A percentile compares a stretch with the other conserved stretches of the same genome.
Conservation (phyloP, 2,888 invertebrate genomes). For the Agrotis exclamationis region DNA sequence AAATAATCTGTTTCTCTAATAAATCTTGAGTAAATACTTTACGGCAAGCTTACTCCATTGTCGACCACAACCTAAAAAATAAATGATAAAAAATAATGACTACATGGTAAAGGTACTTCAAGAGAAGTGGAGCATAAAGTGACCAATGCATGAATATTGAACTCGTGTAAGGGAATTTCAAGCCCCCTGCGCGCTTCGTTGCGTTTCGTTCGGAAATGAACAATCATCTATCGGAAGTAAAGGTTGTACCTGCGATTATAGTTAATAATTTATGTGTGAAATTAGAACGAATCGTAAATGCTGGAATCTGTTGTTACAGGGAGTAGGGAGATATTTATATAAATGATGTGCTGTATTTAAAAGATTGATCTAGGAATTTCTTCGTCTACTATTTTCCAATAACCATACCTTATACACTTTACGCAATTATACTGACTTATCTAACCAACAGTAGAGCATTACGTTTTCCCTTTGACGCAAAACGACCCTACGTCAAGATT, state of each 20-base stretch:
- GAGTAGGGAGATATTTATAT: not conserved
- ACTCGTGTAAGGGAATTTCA: slow-evolving; percentile 74
- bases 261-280: slow-evolving; percentile 80
- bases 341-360: no score
- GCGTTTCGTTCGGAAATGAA: slow-evolving; percentile 80
- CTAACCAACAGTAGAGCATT: not conserved
- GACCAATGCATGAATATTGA: slow-evolving; percentile 65
- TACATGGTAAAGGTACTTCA: slow-evolving; percentile 2
- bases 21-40: not conserved
- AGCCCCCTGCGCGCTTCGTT: slow-evolving; percentile 74
- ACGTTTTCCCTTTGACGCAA: slow-evolving; percentile 13
- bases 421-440: not conserved
- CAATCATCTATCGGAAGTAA: slow-evolving; percentile 84
- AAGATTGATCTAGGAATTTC: no score
- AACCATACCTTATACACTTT: not conserved
- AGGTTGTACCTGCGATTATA: slow-evolving; percentile 68
- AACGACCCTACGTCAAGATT: slow-evolving; percentile 8
- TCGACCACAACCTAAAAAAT: no score
- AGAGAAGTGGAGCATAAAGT: slow-evolving; percentile 58
- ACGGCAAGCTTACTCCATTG: not conserved
- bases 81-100: no score
- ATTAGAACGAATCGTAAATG: slow-evolving; percentile 42
- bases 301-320: slow-evolving; percentile 12
- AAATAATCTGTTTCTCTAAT: not conserved
- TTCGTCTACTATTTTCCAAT: no score